Base-by-base conservation (phyloP, 1,140 invertebrate genomes). In the Drosophila subobscura region DNA sequence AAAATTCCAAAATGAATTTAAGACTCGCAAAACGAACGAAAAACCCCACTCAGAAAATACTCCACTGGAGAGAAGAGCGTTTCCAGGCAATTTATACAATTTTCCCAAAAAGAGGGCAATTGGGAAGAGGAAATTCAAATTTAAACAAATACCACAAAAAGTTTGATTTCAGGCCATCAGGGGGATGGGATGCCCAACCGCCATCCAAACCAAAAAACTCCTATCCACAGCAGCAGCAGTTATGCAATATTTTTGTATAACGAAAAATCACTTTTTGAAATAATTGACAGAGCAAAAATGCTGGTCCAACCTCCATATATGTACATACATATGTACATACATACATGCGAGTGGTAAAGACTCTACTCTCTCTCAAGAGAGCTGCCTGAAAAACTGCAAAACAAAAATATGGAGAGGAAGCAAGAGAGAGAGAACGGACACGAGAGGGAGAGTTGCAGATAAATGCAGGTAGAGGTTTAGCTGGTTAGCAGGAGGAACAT, bases 101-200 rank as follows among this genome's bases (percentile, higher is more conserved):
- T 72, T 57, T 27, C 29, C 25, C 3, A 4, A 37, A 50, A 45
- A 51, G 53, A 42, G 25, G 37, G 29, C 51, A 44, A 37, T 3
- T 5, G 41, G 49, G 20, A 25, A 41, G 42, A 3, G 5, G n/a
- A 10, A 49, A 14, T 29, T 33, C 33, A 71, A 61, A 76, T 61
- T 47, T 66, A 76, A 77, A 77, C 53, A 67, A 77, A 77, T 64
- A 44, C 78, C 73, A 55, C 67, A 72, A 52, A 55, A 77, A 81
- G 64, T 63, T 77, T 46, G 55, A 45, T 47, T 72, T 50, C 46
- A 49, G 12, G 37, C 40, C 29, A 29, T 50, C 44, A 27, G 41
- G 45, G 20, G 40, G 45, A 56, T 33, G 56, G 57, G 37, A 65
- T 63, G 29, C 40, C 23, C 33, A 50, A 68, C 45, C 47, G 23